Base-by-base conservation (phyloP, 2,888 invertebrate species). In the Tanypteryx hageni region DNA sequence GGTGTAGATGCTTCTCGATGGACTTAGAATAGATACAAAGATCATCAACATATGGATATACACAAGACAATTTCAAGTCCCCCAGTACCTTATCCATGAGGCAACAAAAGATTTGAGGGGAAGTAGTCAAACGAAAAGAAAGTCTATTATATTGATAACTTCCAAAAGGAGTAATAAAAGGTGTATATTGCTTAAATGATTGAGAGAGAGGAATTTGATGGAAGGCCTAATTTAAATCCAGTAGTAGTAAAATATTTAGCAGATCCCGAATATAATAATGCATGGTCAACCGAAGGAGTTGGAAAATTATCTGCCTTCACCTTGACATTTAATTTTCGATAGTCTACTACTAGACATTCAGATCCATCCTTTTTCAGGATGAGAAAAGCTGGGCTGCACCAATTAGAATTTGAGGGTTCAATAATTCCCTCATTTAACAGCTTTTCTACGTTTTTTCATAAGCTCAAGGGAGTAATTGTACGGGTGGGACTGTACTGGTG, bases 81-180 rank as follows among this genome's bases (percentile, higher is more conserved):
- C 91, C 92, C 7, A 93, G 89, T 2, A 92, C 84, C n/a, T 58
- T n/a, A 18, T 93, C 59, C 18, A 93, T 93, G 22, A 89, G 13
- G 11, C 91, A n/a, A 18, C 68, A 91, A 44, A 83, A 92, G 31
- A 76, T 61, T 16, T 58, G 68, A 11, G 84, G 92, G 9, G 64
- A 59, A 81, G 68, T 82, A 13, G 81, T 83, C 0, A 93, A 56
- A 11, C 92, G 92, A 56, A 93, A 93, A 58, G 85, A 59, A 3
- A 92, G 7, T n/a, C 92, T 31, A 8, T 82, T n/a, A 61, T 89
- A 93, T 27, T 92, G 83, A n/a, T 86, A 92, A 18, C 64, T 82
- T 3, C 92, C 92, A n/a, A 64, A 16, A 13, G 91, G 92, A 4
- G 92, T 92, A 16, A 84, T 58, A 59, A 93, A 93, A 1, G 92